Percentiles rank a stretch among this genome's conserved stretches.
Conservation (phyloP, 2,113 vertebrate species). For the Ameiurus melas region DNA sequence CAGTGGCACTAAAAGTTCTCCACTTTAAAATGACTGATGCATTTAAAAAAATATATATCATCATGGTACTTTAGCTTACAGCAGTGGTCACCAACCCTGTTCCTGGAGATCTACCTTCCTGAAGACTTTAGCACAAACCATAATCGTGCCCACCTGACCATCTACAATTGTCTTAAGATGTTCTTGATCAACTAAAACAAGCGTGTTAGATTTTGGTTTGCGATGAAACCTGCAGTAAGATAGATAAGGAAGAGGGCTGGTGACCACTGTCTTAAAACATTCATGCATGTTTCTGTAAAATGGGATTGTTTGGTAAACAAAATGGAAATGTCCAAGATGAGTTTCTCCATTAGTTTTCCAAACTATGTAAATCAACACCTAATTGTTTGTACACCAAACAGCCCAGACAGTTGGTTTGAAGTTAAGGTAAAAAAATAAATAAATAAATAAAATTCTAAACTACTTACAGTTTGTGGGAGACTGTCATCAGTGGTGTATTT, state of each 20-base stretch:
- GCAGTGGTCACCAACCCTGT: too few species aligned
- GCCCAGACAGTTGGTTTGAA: not conserved
- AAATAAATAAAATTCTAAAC: too few species aligned
- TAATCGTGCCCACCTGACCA: too few species aligned
- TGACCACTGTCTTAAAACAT: not conserved
- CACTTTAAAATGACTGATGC: not conserved
- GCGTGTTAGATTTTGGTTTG: too few species aligned
- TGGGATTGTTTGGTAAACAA: not conserved
- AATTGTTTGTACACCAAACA: not conserved
- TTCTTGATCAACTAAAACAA: too few species aligned
- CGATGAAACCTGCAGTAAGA: too few species aligned
- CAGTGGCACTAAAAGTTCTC: too few species aligned
- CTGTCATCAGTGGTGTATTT: constrained; percentile 60
- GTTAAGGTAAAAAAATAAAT: not conserved
- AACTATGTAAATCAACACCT: not conserved
- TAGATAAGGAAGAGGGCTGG: too few species aligned
- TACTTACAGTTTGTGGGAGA: constrained; percentile 61
- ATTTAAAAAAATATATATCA: too few species aligned
- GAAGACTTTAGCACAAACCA: too few species aligned
- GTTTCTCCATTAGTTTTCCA: not conserved
- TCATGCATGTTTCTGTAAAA: not conserved
- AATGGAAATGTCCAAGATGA: not conserved
- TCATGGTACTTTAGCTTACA: not conserved
- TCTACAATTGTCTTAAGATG: too few species aligned
- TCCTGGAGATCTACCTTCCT: too few species aligned